Conservation (phyloP, 2,797 vertebrate genomes). For the Hydrolagus colliei region DNA sequence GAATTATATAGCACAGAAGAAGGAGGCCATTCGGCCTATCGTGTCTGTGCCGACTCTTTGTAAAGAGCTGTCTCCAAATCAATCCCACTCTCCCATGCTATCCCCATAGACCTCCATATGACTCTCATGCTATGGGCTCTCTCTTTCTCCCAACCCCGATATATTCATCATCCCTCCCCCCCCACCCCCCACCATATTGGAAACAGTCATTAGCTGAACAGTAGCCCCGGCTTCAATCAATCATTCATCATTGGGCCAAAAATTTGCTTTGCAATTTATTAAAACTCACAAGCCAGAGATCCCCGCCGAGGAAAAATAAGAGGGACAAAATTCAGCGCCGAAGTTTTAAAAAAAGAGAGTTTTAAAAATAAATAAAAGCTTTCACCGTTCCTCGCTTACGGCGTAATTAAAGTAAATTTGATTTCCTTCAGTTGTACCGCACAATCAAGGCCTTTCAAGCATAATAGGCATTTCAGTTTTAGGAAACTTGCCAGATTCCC, state of each 20-base stretch:
- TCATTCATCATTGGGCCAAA: constrained; percentile 1
- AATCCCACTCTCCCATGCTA: too few species aligned
- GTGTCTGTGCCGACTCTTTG: too few species aligned
- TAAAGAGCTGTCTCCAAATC: too few species aligned
- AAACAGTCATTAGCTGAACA: constrained; percentile 21
- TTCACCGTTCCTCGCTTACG: constrained; percentile 48
- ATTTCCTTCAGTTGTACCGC: constrained; percentile 51
- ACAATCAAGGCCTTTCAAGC: constrained; percentile 63
- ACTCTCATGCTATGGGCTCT: too few species aligned
- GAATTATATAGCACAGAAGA: too few species aligned
- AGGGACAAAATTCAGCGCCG: constrained; percentile 8
- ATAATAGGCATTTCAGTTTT: constrained; percentile 52
- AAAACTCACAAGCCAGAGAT: constrained; percentile 10
- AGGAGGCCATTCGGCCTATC: too few species aligned
- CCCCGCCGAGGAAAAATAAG: not conserved
- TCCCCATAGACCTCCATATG: too few species aligned
- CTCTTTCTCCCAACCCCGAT: too few species aligned
- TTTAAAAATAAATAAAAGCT: constrained; percentile 70
- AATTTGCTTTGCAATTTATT: constrained; percentile 28
- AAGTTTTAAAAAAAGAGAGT: constrained; percentile 32
- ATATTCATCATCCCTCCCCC: not conserved
- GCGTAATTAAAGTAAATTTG: constrained; percentile 68
- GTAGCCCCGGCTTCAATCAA: constrained; percentile 17
- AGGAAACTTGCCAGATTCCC: constrained; percentile 55
- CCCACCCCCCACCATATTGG: too few species aligned